Evolutionary conservation across 2,888 invertebrate species (phyloP).

Genomic region (Sialis lutaria): DNA sequence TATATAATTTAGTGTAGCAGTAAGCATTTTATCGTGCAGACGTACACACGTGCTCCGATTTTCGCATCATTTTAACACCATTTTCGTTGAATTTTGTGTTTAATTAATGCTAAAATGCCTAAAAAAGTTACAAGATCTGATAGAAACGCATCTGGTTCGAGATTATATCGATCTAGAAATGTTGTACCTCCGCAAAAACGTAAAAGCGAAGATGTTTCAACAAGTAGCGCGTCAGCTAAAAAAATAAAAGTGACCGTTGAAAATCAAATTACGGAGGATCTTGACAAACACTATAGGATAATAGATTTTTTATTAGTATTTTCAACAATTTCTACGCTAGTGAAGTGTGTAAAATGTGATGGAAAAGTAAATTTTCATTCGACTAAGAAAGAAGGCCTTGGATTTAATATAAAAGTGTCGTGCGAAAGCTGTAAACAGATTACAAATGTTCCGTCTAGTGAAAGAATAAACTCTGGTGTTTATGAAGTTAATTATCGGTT

Average conservation of each 20-base stretch:
- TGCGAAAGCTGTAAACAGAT: slow-evolving; percentile 11
- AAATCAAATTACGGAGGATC: slow-evolving; percentile 10
- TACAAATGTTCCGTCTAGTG: slow-evolving; percentile 9
- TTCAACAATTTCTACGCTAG: slow-evolving; percentile 11
- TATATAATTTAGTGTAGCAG: slow-evolving; percentile 10
- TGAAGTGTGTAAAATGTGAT: slow-evolving; percentile 11
- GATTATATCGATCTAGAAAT: slow-evolving; percentile 11
- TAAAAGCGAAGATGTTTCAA: slow-evolving; percentile 9
- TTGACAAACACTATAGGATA: slow-evolving; percentile 11
- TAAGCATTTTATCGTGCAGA: slow-evolving; percentile 10
- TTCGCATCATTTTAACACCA: slow-evolving; percentile 11
- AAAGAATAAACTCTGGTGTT: slow-evolving; percentile 9
- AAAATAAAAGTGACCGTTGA: slow-evolving; percentile 11
- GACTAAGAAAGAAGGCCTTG: slow-evolving; percentile 9
- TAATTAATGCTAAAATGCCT: slow-evolving; percentile 11
- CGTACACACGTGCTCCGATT: slow-evolving; percentile 9
- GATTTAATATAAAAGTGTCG: slow-evolving; percentile 10
- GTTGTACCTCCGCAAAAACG: slow-evolving; percentile 9
- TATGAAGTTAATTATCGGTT: slow-evolving; percentile 11
- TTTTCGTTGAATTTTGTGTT: slow-evolving; percentile 11
- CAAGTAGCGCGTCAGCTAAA: slow-evolving; percentile 11
- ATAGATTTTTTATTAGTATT: slow-evolving; percentile 12
- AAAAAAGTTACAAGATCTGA: slow-evolving; percentile 11
- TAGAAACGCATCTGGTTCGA: slow-evolving; percentile 10
- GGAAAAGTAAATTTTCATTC: slow-evolving; percentile 9